Evolutionary conservation across 2,888 invertebrate species (phyloP), one percentile per base, ranked within the genome.

Genomic region (Argyra leucocephala): DNA sequence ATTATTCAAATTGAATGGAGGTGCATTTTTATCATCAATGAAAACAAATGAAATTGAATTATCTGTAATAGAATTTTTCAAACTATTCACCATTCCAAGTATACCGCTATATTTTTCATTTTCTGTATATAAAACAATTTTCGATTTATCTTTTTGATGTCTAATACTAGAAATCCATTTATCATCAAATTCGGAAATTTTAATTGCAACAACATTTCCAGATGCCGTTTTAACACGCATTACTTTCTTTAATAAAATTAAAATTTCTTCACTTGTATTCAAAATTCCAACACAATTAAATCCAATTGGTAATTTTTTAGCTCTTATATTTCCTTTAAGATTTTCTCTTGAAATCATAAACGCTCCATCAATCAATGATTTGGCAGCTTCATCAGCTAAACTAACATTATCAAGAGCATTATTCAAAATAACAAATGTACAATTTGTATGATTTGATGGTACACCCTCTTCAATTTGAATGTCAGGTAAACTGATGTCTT

Each of bases 1-100:
- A 73, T 85, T 74, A 26, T 84, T 81, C 9, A 84, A 78, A 69
- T 87, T 83, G 72, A 90, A 90, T 1, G 79, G 74, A 1, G 88
- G 87, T 0, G 86, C 87, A 6, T 82, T 78, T 0, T 81, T 76
- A 71, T 86, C 86, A 67, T 85, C 74, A 66, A 89, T 84, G 22
- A 89, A 81, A 2, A 89, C 73, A 67, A 85, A 85, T 65, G 82
- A 81, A 0, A 84, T 80, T 0, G 82, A 75, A 68, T 83, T 83
- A 62, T 88, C 88, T 67, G 87, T 87, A 3, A 87, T 85, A 74
- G 93, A 93, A 71, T 83, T 86, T 67, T 88, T 83, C n/a, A 96
- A 76, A 77, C 94, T 94, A 72, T 93, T 93, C 0, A 90, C 85
- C 63, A 95, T 81, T 24, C 96, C 96, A 15, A 93, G 75, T 1